Percentiles rank a stretch among this genome's conserved stretches.
Conservation (phyloP, 2,113 vertebrate genomes). For the Dicentrarchus labrax region DNA sequence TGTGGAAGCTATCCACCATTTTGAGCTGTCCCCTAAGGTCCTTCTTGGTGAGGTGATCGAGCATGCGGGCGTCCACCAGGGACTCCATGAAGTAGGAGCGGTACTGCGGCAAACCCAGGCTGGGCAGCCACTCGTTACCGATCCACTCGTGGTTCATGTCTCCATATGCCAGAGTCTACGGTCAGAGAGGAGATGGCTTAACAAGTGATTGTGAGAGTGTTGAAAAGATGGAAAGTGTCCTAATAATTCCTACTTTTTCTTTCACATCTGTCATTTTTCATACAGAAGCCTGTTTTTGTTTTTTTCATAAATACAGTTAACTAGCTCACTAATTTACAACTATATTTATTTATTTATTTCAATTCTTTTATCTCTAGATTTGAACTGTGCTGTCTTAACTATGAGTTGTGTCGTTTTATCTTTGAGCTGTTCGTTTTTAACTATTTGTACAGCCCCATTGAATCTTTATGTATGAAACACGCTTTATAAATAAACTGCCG, state of each 20-base stretch:
- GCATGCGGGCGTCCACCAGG: constrained; percentile 98
- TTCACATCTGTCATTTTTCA: background rate
- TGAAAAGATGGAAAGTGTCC: background rate
- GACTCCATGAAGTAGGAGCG: constrained; percentile 99
- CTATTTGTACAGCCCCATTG: too few relatives aligned
- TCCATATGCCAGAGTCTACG: constrained; percentile 94
- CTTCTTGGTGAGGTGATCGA: constrained; percentile 98
- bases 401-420: too few relatives aligned
- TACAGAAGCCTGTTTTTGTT: background rate
- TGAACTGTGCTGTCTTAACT: too few relatives aligned
- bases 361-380: too few relatives aligned
- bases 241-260: background rate
- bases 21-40: constrained; percentile 97
- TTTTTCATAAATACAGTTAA: background rate
- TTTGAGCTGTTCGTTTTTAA: too few relatives aligned
- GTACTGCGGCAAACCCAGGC: constrained; percentile 95
- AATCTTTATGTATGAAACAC: too few relatives aligned
- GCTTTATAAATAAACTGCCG: too few relatives aligned
- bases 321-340: too few relatives aligned
- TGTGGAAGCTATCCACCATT: constrained; percentile 99
- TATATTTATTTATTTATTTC: too few relatives aligned
- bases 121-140: constrained; percentile 97
- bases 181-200: background rate
- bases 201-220: background rate
- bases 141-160: constrained; percentile 99